Evolutionary conservation across 2,113 vertebrate genomes (phyloP), one percentile per base, ranked within the genome.

Genomic region (Ramphastos sulfuratus): DNA sequence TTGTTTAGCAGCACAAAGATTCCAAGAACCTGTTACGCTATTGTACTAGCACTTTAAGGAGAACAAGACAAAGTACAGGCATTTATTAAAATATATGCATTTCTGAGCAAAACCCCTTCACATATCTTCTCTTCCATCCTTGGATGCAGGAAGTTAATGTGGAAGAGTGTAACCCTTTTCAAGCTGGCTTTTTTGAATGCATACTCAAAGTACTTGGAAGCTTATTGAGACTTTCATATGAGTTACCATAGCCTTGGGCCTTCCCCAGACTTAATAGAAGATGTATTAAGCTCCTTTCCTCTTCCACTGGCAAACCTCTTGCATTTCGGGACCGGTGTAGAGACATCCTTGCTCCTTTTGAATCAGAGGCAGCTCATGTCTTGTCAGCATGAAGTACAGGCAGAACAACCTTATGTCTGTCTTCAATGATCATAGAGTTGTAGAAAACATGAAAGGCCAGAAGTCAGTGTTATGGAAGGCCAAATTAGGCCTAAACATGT

Each of bases 1-100:
- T 91, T 85, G 10, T 72, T 89, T 79, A 85, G 73, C 72, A 37
- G 59, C 19, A 65, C 17, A 94, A 87, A 89, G 87, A 92, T 9
- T 54, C 46, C 3, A 75, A 28, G n/a, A n/a, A n/a, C 18, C 1
- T 15, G n/a, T 74, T 56, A 67, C 11, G 14, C 9, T 52, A 52
- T 56, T 86, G 2, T 83, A 18, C 16, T 27, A n/a, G 87, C 23
- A 55, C 39, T 39, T 39, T 39, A 39, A 39, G 9, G 33, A 79
- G 46, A 88, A 35, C 6, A 37, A 15, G 33, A 27, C 0, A 4
- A 88, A 31, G 2, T 33, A 67, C 7, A 71, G 31, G 66, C 10
- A 7, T 55, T 7, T 1, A 35, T 23, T 35, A 58, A 85, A 82
- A 60, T 5, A 39, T 3, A 8, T 56, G 4, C 13, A 6, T 44